These are phyloP conservation scores for Megalops atlanticus DNA, from an alignment of 2,113 vertebrate genomes.

Conservation along the genomic window DNA sequence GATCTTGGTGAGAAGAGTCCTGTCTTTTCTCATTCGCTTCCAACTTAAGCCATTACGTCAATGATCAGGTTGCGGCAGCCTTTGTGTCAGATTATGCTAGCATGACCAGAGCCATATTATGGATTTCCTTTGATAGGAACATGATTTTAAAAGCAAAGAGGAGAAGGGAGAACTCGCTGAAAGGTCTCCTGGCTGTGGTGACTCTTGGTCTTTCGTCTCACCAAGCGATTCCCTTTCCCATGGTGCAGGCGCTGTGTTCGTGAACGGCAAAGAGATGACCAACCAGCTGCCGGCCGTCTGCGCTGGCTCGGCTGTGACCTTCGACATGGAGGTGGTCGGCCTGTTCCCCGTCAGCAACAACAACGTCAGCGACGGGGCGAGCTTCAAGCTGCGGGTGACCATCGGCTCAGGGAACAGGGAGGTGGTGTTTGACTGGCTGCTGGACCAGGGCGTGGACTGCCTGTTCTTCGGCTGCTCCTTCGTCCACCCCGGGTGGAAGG, in stretches of 20 bases:
- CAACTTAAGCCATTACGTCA: too few species aligned
- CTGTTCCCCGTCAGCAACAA: conserved; percentile 72
- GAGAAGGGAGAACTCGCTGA: too few species aligned
- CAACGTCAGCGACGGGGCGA: conserved; percentile 70
- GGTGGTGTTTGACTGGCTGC: conserved; percentile 95
- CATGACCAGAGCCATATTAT: too few species aligned
- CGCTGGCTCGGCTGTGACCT: conserved; percentile 86
- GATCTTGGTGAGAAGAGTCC: too few species aligned
- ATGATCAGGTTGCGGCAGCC: too few species aligned
- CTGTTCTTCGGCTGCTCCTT: conserved; percentile 94
- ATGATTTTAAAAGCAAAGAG: too few species aligned
- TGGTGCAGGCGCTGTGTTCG: conserved; percentile 86
- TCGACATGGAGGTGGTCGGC: conserved; percentile 90
- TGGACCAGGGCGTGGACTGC: conserved; percentile 83
- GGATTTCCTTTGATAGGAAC: too few species aligned
- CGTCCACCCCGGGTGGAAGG: conserved; percentile 89
- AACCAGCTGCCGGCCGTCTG: conserved; percentile 90
- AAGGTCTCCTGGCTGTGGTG: too few species aligned
- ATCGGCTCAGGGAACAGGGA: conserved; percentile 91
- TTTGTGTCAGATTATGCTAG: too few species aligned
- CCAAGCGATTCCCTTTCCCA: background rate
- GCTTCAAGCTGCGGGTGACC: conserved; percentile 87
- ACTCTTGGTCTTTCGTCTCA: background rate
- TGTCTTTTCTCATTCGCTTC: too few species aligned
- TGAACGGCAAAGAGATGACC: conserved; percentile 99